These are phyloP conservation scores for Lordiphosa mommai DNA, from an alignment of 1,140 invertebrate species.

Conservation along the genomic window DNA sequence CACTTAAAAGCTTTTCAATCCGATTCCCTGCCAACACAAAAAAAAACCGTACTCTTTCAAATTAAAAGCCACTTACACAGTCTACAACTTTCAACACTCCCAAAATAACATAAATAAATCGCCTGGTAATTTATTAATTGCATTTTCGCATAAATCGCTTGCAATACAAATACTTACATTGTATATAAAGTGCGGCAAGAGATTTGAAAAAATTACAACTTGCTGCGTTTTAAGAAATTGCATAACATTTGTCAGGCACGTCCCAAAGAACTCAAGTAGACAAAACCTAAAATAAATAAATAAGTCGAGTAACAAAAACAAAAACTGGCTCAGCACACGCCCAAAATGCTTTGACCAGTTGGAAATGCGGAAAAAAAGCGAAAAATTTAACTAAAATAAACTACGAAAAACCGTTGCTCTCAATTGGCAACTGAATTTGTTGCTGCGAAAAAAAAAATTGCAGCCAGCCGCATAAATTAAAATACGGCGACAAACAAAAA, in stretches of 20 bases:
- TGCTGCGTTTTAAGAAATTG: constrained; percentile 35
- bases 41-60: constrained; percentile 13
- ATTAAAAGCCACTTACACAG: constrained; percentile 22
- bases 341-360: constrained; percentile 40
- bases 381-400: constrained; percentile 25
- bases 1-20: background rate
- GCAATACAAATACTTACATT: constrained; percentile 19
- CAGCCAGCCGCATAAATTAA: constrained; percentile 37
- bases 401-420: constrained; percentile 24
- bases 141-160: constrained; percentile 41
- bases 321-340: constrained; percentile 54
- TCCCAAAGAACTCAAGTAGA: constrained; percentile 42
- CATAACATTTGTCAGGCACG: constrained; percentile 33
- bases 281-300: constrained; percentile 39
- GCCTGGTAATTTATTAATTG: constrained; percentile 64
- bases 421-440: constrained; percentile 16
- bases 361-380: constrained; percentile 56
- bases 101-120: constrained; percentile 37
- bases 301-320: constrained; percentile 27
- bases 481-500: constrained; percentile 29
- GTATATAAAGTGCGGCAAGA: constrained; percentile 7
- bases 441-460: constrained; percentile 11
- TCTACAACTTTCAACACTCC: constrained; percentile 28
- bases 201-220: constrained; percentile 41
- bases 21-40: constrained; percentile 5